These are phyloP conservation scores for Hemicrepidius hirtus DNA, from an alignment of 2,888 invertebrate species.

Conservation along the genomic window DNA sequence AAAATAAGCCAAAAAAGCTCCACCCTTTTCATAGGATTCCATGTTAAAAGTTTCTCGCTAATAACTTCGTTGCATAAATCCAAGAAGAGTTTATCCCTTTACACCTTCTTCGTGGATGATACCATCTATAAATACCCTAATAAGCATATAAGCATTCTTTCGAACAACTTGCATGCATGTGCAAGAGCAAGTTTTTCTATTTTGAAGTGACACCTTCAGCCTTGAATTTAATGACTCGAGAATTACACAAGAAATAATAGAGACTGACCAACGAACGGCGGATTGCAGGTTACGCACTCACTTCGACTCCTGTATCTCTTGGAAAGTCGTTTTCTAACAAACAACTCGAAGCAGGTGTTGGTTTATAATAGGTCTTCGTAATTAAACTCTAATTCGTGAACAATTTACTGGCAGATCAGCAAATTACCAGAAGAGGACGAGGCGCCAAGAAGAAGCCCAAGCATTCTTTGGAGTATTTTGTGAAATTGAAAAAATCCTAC, in stretches of 20 bases:
- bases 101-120: constrained; percentile 2
- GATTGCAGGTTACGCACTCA: background rate
- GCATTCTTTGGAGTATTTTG: no score
- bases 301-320: background rate
- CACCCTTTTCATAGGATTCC: no score
- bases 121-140: constrained; percentile 24
- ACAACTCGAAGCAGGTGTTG: constrained; percentile 2
- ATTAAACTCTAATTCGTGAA: constrained; percentile 2
- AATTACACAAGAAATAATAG: constrained; percentile 39
- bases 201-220: constrained; percentile 40
- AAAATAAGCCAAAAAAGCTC: no score
- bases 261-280: constrained; percentile 23
- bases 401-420: background rate
- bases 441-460: no score
- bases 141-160: constrained; percentile 27
- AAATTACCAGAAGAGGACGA: no score
- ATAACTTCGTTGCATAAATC: no score
- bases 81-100: background rate
- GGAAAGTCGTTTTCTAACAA: background rate
- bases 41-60: no score
- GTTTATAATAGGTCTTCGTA: background rate
- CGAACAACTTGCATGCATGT: constrained; percentile 17
- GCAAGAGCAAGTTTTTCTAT: constrained; percentile 1
- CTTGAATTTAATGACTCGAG: constrained; percentile 45
- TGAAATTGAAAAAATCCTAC: no score